A percentile compares a stretch with the other conserved stretches of the same genome.
phyloP scores from a whole-genome alignment of 2,888 invertebrate species.

The Cyclophora albipunctata region DNA sequence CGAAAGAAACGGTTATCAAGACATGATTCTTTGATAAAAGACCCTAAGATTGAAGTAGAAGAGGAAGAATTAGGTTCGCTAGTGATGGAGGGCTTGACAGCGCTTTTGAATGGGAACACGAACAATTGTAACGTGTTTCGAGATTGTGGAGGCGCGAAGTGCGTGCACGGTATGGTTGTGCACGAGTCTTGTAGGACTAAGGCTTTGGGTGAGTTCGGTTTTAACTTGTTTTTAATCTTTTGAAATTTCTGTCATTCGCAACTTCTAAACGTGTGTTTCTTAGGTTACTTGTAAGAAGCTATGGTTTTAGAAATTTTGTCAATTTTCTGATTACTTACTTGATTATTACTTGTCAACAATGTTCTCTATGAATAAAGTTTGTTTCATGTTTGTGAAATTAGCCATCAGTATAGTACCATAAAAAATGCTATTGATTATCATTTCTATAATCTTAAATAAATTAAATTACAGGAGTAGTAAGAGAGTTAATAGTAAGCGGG shows the following conservation, averaged over 20 bases:
- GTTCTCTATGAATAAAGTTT: no score
- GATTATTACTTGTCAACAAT: no score
- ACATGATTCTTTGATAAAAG: conserved; percentile 58
- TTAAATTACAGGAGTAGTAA: conserved; percentile 79
- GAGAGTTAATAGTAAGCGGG: conserved; percentile 90
- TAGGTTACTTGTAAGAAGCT: neutral
- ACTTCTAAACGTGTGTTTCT: neutral
- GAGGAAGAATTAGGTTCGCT: conserved; percentile 88
- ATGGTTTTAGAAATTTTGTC: no score
- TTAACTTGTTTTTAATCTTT: no score
- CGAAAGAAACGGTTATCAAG: conserved; percentile 56
- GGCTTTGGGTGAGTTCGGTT: conserved; percentile 77
- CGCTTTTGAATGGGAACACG: conserved; percentile 87
- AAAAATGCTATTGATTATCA: no score
- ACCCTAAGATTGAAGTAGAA: conserved; percentile 64
- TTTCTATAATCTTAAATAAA: no score
- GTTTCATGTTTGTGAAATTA: no score
- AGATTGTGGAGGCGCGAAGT: conserved; percentile 95
- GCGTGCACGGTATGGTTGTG: conserved; percentile 91
- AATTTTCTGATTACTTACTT: no score
- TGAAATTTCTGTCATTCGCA: neutral
- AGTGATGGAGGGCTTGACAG: conserved; percentile 91
- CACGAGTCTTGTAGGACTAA: conserved; percentile 87
- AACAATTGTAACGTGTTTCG: conserved; percentile 94
- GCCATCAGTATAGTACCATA: no score